A percentile compares a stretch with the other conserved stretches of the same genome.
Evolutionary conservation across 23 tunicate species (phyloP).

Genomic region (Halocynthia aurantium): DNA sequence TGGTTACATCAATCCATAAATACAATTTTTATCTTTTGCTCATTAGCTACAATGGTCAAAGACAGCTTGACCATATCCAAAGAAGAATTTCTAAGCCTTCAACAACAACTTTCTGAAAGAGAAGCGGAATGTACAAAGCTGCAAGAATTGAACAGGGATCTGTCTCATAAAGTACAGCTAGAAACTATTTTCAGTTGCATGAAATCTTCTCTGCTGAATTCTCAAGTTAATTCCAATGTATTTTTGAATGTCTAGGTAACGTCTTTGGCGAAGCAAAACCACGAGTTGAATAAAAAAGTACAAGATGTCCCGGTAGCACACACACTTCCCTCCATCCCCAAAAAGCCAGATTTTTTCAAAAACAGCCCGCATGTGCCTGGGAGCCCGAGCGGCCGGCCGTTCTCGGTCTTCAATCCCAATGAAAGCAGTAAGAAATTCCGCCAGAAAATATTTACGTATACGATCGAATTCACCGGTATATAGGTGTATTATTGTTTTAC

Average conservation of each 20-base stretch:
- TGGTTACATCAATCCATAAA: too few species aligned
- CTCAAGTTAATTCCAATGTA: background rate
- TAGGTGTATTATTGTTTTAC: too few species aligned
- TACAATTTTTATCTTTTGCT: too few species aligned
- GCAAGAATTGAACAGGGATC: slow-evolving; percentile 44
- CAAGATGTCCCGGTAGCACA: slow-evolving; percentile 12
- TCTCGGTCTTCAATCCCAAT: slow-evolving; percentile 56
- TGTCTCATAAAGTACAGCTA: slow-evolving; percentile 39
- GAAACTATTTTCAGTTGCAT: too few species aligned
- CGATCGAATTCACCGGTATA: too few species aligned
- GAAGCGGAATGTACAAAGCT: slow-evolving; percentile 41
- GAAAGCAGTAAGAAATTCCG: slow-evolving; percentile 1
- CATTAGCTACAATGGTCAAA: too few species aligned
- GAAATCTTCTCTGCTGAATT: background rate
- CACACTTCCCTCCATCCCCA: slow-evolving; percentile 1
- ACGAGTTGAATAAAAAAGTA: slow-evolving; percentile 41
- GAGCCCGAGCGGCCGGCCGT: slow-evolving; percentile 32
- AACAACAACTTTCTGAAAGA: slow-evolving; percentile 37
- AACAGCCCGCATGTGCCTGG: background rate
- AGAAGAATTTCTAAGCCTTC: slow-evolving; percentile 35
- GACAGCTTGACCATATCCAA: background rate
- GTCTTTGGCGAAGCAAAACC: slow-evolving; percentile 57
- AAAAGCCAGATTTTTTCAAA: slow-evolving; percentile 4
- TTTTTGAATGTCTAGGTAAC: slow-evolving; percentile 39
- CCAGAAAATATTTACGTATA: too few species aligned